A percentile compares a stretch with the other conserved stretches of the same genome.
These are phyloP conservation scores for Alentia gelatinosa DNA, from an alignment of 2,888 invertebrate species.

Conservation along the genomic window DNA sequence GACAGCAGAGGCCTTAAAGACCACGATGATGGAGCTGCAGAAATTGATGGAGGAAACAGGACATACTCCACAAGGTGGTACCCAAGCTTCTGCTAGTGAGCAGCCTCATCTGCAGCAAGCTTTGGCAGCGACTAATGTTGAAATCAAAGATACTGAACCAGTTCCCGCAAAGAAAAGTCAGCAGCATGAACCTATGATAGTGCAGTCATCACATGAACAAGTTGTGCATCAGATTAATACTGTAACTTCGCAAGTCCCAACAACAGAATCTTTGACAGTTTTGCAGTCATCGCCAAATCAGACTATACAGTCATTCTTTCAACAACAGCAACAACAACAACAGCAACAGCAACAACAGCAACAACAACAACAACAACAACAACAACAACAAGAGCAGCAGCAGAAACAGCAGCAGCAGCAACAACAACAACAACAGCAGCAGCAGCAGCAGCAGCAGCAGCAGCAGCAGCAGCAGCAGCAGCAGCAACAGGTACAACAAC, in stretches of 20 bases:
- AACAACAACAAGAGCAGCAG: neutral
- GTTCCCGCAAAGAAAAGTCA: neutral
- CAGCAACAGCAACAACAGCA: neutral
- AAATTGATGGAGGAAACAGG: slow-evolving; percentile 38
- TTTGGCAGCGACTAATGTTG: neutral
- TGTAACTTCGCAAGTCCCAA: neutral
- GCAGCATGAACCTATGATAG: slow-evolving; percentile 22
- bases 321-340: neutral
- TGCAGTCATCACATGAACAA: neutral
- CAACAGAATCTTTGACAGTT: neutral
- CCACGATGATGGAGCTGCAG: neutral
- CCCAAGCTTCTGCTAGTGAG: neutral
- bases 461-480: neutral
- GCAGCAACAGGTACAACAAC: neutral
- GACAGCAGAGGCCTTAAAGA: neutral
- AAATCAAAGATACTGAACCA: neutral
- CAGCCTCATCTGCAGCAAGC: neutral
- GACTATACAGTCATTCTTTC: neutral
- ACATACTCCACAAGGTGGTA: neutral
- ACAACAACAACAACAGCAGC: neutral
- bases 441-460: neutral
- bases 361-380: neutral
- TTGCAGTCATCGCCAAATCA: neutral
- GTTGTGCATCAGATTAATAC: neutral
- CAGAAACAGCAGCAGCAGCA: neutral